phyloP scores from a whole-genome alignment of 2,888 invertebrate species.

The Sinopyrophorus schimmeli region DNA sequence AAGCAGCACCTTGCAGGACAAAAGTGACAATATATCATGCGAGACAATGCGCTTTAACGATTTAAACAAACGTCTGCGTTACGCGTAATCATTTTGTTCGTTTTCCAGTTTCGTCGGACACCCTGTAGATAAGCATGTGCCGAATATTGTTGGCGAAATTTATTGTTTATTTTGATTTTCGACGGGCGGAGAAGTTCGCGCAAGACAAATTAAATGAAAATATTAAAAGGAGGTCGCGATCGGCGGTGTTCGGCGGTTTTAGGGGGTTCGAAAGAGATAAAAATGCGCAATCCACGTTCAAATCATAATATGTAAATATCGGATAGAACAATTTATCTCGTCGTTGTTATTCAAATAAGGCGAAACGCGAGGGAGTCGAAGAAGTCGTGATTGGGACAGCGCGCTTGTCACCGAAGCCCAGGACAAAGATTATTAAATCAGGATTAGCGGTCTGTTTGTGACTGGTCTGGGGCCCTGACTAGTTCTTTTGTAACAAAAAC shows the following conservation, averaged over 20 bases:
- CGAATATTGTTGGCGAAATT: too few relatives aligned
- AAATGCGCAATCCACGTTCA: constrained; percentile 43
- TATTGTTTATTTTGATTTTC: too few relatives aligned
- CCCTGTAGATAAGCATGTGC: too few relatives aligned
- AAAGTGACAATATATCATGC: constrained; percentile 54
- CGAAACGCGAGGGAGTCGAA: constrained; percentile 36
- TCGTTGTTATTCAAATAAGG: constrained; percentile 50
- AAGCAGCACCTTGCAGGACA: constrained; percentile 54
- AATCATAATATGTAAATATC: constrained; percentile 49
- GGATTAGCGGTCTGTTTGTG: constrained; percentile 55
- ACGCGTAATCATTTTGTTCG: constrained; percentile 47
- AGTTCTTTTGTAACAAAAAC: constrained; percentile 44
- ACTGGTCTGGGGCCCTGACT: constrained; percentile 42
- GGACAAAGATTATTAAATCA: constrained; percentile 56
- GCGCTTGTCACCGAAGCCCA: constrained; percentile 50
- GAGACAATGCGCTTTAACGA: constrained; percentile 55
- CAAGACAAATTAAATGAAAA: too few relatives aligned
- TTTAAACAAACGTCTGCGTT: constrained; percentile 54
- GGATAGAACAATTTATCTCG: constrained; percentile 50
- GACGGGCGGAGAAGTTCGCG: too few relatives aligned
- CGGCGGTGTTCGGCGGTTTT: too few relatives aligned
- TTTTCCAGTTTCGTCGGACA: too few relatives aligned
- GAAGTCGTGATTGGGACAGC: constrained; percentile 62
- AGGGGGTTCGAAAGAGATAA: constrained; percentile 35
- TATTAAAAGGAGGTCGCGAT: too few relatives aligned